A percentile compares a stretch with the other conserved stretches of the same genome.
These are phyloP conservation scores for Heliocidaris erythrogramma DNA, from an alignment of 35 echinoderm and acorn worm species.

Conservation along the genomic window DNA sequence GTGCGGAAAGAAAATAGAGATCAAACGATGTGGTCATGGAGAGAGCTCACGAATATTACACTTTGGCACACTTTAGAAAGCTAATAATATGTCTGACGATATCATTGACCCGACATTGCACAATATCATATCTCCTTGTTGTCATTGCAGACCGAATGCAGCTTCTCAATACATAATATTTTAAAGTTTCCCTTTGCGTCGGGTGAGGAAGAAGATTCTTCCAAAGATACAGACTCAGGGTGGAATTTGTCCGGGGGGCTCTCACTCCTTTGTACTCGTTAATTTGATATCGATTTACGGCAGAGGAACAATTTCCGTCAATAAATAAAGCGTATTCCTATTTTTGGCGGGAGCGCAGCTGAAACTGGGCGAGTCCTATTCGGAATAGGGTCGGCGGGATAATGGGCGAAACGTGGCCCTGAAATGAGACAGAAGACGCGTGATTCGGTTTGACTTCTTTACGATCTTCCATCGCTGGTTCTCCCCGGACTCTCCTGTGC, in stretches of 20 bases:
- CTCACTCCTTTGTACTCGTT: not conserved
- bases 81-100: not conserved
- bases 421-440: not conserved
- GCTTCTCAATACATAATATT: not conserved
- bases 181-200: not conserved
- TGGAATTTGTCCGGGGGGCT: not conserved
- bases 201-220: not conserved
- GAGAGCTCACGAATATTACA: not conserved
- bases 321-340: constrained; percentile 36
- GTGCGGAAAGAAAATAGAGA: not conserved
- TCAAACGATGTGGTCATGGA: not conserved
- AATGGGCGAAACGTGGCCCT: not conserved
- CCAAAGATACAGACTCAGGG: not conserved
- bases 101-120: not conserved
- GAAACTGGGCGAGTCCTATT: not conserved
- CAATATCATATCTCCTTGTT: not conserved
- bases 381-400: not conserved
- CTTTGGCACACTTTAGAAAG: not conserved
- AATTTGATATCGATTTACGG: constrained; percentile 43
- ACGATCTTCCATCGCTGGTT: not conserved
- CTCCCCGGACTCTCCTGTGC: not conserved
- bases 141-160: not conserved
- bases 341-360: constrained; percentile 33
- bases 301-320: constrained; percentile 42
- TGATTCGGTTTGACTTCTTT: not conserved